Evolutionary conservation across 2,888 invertebrate genomes (phyloP).

Genomic region (Pocota personata): DNA sequence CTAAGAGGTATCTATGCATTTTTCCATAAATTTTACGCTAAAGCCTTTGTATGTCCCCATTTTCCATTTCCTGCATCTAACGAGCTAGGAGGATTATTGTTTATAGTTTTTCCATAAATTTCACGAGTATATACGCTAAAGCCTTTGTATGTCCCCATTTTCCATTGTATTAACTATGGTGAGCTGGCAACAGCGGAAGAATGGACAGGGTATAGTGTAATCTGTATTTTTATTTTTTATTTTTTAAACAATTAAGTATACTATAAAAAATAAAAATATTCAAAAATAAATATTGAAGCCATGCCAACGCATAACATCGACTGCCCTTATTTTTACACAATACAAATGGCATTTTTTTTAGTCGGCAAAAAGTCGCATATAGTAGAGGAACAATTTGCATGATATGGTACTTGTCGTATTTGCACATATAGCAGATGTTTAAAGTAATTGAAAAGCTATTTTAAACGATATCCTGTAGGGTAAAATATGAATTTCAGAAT

Average conservation of each 20-base stretch:
- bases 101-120: background rate
- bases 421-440: conserved; percentile 19
- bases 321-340: background rate
- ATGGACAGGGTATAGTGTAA: too few species aligned
- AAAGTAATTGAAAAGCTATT: conserved; percentile 29
- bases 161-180: background rate
- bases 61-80: too few species aligned
- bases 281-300: background rate
- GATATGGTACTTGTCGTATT: background rate
- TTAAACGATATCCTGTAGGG: conserved; percentile 3
- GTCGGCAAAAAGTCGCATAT: background rate
- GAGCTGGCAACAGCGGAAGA: too few species aligned
- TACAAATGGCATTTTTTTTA: background rate
- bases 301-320: background rate
- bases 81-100: background rate
- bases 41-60: too few species aligned
- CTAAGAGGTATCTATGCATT: too few species aligned
- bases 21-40: too few species aligned
- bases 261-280: background rate
- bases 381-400: background rate
- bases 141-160: background rate
- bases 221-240: too few species aligned
- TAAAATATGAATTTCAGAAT: background rate
- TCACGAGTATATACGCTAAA: background rate
- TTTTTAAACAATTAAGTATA: too few species aligned